These are phyloP conservation scores for Drosophila athabasca DNA, from an alignment of 1,140 invertebrate species.

Conservation along the genomic window DNA sequence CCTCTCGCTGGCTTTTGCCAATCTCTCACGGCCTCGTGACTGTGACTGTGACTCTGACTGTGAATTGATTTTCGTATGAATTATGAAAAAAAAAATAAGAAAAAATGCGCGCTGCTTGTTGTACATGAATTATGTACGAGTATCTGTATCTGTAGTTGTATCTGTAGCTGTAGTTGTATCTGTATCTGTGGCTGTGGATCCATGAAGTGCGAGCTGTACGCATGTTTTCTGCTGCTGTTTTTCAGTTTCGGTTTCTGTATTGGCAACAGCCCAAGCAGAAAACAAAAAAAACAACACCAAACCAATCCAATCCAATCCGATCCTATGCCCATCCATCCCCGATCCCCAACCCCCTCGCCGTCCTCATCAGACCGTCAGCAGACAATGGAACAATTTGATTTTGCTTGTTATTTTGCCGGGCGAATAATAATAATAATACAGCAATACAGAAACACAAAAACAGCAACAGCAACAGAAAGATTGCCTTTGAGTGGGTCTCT, in stretches of 20 bases:
- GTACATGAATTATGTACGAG: slow-evolving; percentile 16
- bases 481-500: slow-evolving; percentile 33
- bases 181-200: too few relatives aligned
- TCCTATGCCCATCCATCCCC: not conserved
- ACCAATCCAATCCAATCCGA: too few relatives aligned
- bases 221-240: slow-evolving; percentile 20
- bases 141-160: not conserved
- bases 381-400: slow-evolving; percentile 37
- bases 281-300: too few relatives aligned
- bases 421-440: slow-evolving; percentile 3
- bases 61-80: slow-evolving; percentile 52
- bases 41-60: slow-evolving; percentile 40
- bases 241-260: slow-evolving; percentile 1
- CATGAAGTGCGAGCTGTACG: slow-evolving; percentile 19
- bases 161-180: not conserved
- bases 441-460: slow-evolving; percentile 10
- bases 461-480: slow-evolving; percentile 20
- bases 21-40: slow-evolving; percentile 54
- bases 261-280: too few relatives aligned
- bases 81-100: slow-evolving; percentile 6
- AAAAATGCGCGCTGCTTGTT: not conserved
- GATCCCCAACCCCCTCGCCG: not conserved
- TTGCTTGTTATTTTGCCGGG: slow-evolving; percentile 20
- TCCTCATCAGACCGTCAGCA: not conserved
- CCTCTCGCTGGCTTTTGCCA: too few relatives aligned